Evolutionary conservation across 2,888 invertebrate species (phyloP), one percentile per base, ranked within the genome.

Genomic region (Plagodis pulveraria): DNA sequence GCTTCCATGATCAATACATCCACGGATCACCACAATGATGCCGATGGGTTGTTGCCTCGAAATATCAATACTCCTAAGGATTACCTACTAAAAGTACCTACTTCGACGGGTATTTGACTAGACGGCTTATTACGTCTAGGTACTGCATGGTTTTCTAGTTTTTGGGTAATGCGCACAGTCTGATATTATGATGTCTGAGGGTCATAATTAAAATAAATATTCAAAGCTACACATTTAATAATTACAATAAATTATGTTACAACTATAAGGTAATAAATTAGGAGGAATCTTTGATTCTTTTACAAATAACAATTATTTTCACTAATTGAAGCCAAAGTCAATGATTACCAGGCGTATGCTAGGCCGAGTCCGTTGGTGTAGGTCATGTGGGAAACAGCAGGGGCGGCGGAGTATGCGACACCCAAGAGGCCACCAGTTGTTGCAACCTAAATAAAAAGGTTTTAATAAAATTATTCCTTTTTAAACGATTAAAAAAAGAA

Each of bases 381-480:
- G 46, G 91, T 91, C 91, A 94, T 93, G 80, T 94, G 94, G n/a
- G 94, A 93, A 2, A 94, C 94, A 11, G 94, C 90, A 8, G 94
- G 94, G 10, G 94, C 94, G 38, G 94, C 93, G 10, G 94, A 94
- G 72, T 94, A 94, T 0, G 94, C 94, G 12, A 94, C 93, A 42
- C 94, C 94, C n/a, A 94, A 84, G 43, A 94, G 89, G 11, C 93
- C 92, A 47, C 92, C 92, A 53, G 87, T 79, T 11, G 87, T 78
- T 45, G 93, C 89, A n/a, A 93, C 91, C 90, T 93, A 74, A 49
- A 11, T 6, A 22, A 22, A 22, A 22, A 22, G 4, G 22, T 22
- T 22, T 22, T 22, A 22, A 2, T 22, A 22, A 22, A 22, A 22
- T 22, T 22, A 22, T 2, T 2, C 22, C n/a, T n/a, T 22, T 22